Evolutionary conservation across 2,888 invertebrate species (phyloP).

Genomic region (Venusia cambrica): DNA sequence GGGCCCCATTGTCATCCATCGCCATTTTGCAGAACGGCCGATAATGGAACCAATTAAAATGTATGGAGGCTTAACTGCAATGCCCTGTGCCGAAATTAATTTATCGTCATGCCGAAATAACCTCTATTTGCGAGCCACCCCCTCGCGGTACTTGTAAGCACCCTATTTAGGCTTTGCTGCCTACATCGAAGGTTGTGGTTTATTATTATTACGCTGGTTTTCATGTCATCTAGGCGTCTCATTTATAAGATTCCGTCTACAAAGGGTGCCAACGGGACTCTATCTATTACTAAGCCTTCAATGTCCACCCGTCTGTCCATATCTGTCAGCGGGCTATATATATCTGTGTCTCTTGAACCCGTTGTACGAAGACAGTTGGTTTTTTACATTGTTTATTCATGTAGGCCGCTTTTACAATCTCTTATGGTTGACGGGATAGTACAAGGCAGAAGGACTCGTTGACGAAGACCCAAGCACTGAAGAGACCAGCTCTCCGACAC

Average conservation of each 20-base stretch:
- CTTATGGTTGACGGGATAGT: too few relatives aligned
- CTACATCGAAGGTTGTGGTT: conserved; percentile 8
- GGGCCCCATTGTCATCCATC: conserved; percentile 63
- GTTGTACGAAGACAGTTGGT: too few relatives aligned
- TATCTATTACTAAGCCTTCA: too few relatives aligned
- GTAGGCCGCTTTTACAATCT: too few relatives aligned
- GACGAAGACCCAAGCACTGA: too few relatives aligned
- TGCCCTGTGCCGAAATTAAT: conserved; percentile 76
- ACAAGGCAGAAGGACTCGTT: too few relatives aligned
- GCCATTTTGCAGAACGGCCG: conserved; percentile 69
- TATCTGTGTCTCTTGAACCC: too few relatives aligned
- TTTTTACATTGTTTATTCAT: too few relatives aligned
- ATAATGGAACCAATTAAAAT: conserved; percentile 80
- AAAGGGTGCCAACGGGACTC: too few relatives aligned
- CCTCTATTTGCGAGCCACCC: conserved; percentile 52
- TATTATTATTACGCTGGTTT: conserved; percentile 4
- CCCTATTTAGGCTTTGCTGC: conserved; percentile 48
- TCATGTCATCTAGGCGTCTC: conserved; percentile 1
- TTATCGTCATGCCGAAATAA: conserved; percentile 73
- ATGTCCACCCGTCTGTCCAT: too few relatives aligned
- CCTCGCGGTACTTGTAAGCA: conserved; percentile 44
- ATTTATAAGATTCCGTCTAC: background rate
- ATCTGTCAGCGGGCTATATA: too few relatives aligned
- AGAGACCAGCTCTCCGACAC: too few relatives aligned
- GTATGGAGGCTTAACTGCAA: conserved; percentile 79